Conservation (phyloP, 2,113 vertebrate genomes). For the Uria lomvia region DNA sequence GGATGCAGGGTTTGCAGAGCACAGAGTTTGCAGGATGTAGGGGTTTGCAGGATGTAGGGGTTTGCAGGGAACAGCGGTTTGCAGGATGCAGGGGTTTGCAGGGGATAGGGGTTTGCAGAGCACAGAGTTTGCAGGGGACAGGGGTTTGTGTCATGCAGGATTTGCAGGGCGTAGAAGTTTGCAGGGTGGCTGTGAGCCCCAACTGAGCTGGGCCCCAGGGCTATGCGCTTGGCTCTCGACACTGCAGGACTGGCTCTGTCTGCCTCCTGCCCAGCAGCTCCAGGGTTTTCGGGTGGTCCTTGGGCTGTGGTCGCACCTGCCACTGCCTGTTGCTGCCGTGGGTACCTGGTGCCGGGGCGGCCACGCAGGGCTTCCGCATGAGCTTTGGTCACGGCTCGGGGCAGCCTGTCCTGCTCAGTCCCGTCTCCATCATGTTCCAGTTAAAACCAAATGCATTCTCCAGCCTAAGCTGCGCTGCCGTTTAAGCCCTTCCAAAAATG, state of each 20-base stretch:
- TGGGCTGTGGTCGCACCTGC: background rate
- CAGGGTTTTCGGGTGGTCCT: background rate
- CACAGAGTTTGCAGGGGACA: background rate
- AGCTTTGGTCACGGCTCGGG: background rate
- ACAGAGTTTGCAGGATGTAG: background rate
- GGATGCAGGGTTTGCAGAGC: background rate
- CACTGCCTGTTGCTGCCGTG: background rate
- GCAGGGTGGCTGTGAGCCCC: background rate
- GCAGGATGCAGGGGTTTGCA: background rate
- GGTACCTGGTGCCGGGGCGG: background rate
- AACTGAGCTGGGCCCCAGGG: background rate
- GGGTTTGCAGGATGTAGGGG: background rate
- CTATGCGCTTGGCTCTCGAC: background rate
- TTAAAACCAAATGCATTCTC: conserved; percentile 36
- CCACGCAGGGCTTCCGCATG: background rate
- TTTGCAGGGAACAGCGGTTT: background rate
- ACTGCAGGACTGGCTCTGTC: background rate
- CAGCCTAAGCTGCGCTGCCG: conserved; percentile 24
- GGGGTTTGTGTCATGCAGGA: background rate
- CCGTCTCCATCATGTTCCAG: conserved; percentile 47
- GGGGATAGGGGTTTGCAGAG: too few relatives aligned
- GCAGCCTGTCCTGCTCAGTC: background rate
- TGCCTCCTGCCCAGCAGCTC: background rate
- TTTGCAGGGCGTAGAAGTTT: background rate
- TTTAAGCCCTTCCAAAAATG: conserved; percentile 53